A percentile compares a stretch with the other conserved stretches of the same genome.
Evolutionary conservation across 2,888 invertebrate genomes (phyloP).

Genomic region (Apamea sordens): DNA sequence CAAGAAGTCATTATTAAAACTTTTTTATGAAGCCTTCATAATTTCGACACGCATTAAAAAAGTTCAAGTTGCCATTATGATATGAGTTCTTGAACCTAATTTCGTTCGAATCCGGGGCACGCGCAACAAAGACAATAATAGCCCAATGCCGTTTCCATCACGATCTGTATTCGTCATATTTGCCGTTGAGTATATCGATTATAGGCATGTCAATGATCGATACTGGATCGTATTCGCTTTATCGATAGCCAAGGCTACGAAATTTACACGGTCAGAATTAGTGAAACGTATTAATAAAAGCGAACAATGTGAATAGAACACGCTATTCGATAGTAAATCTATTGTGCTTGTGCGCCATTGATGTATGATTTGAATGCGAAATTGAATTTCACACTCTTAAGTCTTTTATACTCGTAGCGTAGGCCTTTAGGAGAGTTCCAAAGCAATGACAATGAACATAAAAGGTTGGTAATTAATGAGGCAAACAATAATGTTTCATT

Average conservation of each 20-base stretch:
- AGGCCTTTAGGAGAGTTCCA: slow-evolving; percentile 31
- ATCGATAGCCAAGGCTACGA: slow-evolving; percentile 71
- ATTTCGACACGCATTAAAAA: slow-evolving; percentile 66
- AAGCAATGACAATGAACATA: slow-evolving; percentile 34
- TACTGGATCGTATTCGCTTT: slow-evolving; percentile 74
- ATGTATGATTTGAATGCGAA: slow-evolving; percentile 63
- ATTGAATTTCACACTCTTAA: slow-evolving; percentile 64
- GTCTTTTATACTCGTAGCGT: slow-evolving; percentile 31
- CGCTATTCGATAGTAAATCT: slow-evolving; percentile 60
- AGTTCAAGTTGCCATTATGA: slow-evolving; percentile 64
- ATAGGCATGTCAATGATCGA: slow-evolving; percentile 80
- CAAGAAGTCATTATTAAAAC: slow-evolving; percentile 47
- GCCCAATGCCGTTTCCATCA: slow-evolving; percentile 84
- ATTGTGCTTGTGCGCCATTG: slow-evolving; percentile 56
- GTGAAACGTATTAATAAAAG: slow-evolving; percentile 67
- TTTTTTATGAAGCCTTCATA: slow-evolving; percentile 49
- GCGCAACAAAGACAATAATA: slow-evolving; percentile 81
- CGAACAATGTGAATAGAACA: slow-evolving; percentile 59
- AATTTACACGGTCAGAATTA: slow-evolving; percentile 73
- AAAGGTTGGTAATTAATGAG: background rate
- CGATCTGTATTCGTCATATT: slow-evolving; percentile 82
- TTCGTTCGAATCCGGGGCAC: slow-evolving; percentile 84
- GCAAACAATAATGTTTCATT: background rate
- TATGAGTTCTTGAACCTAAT: slow-evolving; percentile 83
- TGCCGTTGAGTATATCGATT: slow-evolving; percentile 79